phyloP scores from a whole-genome alignment of 2,113 vertebrate species.

The Pungitius pungitius region DNA sequence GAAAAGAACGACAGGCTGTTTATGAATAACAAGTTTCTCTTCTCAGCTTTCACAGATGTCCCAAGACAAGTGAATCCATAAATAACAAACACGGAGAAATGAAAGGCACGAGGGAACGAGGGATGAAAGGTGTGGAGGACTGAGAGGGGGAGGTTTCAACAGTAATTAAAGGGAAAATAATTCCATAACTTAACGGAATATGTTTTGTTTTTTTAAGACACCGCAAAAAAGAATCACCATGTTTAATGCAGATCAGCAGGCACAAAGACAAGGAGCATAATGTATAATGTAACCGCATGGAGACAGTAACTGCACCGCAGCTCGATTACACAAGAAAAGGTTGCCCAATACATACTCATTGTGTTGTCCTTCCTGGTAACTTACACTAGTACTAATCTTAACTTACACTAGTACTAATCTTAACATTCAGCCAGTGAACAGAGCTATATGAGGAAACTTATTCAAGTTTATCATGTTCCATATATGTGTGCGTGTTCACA shows the following conservation, averaged over 20 bases:
- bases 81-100: constrained; percentile 6
- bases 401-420: no score
- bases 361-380: constrained; percentile 9
- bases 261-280: not conserved
- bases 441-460: constrained; percentile 13
- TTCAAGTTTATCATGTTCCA: constrained; percentile 46
- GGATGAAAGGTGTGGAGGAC: not conserved
- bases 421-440: constrained; percentile 33
- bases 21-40: not conserved
- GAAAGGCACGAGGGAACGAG: not conserved
- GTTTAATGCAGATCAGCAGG: not conserved
- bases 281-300: no score
- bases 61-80: constrained; percentile 13
- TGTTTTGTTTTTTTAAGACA: not conserved
- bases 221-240: not conserved
- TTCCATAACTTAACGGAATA: not conserved
- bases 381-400: constrained; percentile 18
- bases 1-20: not conserved
- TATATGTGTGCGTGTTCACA: constrained; percentile 27
- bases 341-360: constrained; percentile 4
- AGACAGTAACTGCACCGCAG: constrained; percentile 12
- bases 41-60: constrained; percentile 23
- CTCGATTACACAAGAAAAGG: constrained; percentile 15
- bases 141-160: not conserved
- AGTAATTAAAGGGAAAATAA: constrained; percentile 6